Evolutionary conservation across 2,888 invertebrate genomes (phyloP), one percentile per base, ranked within the genome.

Genomic region (Gonocerus acuteangulatus): DNA sequence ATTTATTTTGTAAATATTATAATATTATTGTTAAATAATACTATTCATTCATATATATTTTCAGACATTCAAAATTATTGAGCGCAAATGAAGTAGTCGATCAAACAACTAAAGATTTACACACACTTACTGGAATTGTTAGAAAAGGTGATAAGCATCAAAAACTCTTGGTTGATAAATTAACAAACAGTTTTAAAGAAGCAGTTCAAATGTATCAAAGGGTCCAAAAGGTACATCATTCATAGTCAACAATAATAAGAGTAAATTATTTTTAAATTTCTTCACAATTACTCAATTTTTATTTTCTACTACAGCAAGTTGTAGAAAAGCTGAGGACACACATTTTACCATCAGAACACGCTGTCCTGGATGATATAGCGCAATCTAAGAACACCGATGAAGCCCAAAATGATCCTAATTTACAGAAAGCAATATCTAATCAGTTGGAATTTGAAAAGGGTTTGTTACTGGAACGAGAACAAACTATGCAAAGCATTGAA

Each of bases 161-260:
- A 72, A 88, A 86, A 71, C 75, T 94, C 66, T 90, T 92, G 74
- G 82, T 89, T 59, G 90, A 90, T 69, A 82, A 89, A 70, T 79
- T 94, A 13, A 88, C 87, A 11, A 85, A 84, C 69, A 88, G 89
- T 69, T 94, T 93, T 73, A 82, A 83, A 66, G 87, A 87, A 67
- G 83, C 89, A 1, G 79, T 92, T 16, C 83, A 84, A 66, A 83
- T 83, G 71, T 92, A 90, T 72, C 83, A 87, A 48, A 75, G 80
- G 18, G 80, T 88, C 70, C 94, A 94, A 74, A 87, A 88, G 81
- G 89, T 89, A n/a, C n/a, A 74, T n/a, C n/a, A n/a, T n/a, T n/a
- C n/a, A n/a, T n/a, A n/a, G n/a, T n/a, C 67, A 70, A n/a, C n/a
- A n/a, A n/a, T n/a, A n/a, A n/a, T n/a, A n/a, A n/a, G n/a, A n/a